Conservation (phyloP, 2,113 vertebrate species). For the Oxygymnocypris stewartii region DNA sequence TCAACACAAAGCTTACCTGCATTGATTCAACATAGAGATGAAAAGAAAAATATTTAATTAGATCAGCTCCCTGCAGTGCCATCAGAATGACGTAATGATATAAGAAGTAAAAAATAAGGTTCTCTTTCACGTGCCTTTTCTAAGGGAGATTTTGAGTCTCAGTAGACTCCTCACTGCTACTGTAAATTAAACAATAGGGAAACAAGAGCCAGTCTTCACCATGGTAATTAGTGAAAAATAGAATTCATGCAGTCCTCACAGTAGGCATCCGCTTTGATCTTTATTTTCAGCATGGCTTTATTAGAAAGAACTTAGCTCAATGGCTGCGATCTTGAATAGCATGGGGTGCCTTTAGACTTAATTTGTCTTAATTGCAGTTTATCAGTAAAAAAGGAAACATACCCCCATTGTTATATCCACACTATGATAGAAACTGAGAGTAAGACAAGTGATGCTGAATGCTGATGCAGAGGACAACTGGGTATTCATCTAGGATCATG, state of each 20-base stretch:
- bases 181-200: conserved; percentile 55
- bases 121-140: conserved; percentile 28
- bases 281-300: conserved; percentile 37
- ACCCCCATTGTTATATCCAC: neutral
- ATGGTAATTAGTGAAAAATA: conserved; percentile 51
- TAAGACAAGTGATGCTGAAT: conserved; percentile 26
- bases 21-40: neutral
- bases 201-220: conserved; percentile 38
- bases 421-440: neutral
- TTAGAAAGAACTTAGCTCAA: conserved; percentile 31
- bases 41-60: conserved; percentile 5
- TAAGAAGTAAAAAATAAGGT: conserved; percentile 47
- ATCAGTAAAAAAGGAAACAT: conserved; percentile 10
- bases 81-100: neutral
- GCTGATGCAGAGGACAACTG: neutral
- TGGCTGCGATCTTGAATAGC: neutral
- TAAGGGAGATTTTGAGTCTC: conserved; percentile 41
- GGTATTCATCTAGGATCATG: conserved; percentile 15
- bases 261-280: conserved; percentile 41
- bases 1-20: neutral
- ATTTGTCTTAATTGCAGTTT: conserved; percentile 35
- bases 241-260: conserved; percentile 29
- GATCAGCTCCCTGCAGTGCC: conserved; percentile 8
- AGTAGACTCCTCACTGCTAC: conserved; percentile 36
- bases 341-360: neutral